Percentiles rank a stretch among this genome's conserved stretches.
These are phyloP conservation scores for Leptoclinus maculatus DNA, from an alignment of 2,797 vertebrate species.

Conservation along the genomic window DNA sequence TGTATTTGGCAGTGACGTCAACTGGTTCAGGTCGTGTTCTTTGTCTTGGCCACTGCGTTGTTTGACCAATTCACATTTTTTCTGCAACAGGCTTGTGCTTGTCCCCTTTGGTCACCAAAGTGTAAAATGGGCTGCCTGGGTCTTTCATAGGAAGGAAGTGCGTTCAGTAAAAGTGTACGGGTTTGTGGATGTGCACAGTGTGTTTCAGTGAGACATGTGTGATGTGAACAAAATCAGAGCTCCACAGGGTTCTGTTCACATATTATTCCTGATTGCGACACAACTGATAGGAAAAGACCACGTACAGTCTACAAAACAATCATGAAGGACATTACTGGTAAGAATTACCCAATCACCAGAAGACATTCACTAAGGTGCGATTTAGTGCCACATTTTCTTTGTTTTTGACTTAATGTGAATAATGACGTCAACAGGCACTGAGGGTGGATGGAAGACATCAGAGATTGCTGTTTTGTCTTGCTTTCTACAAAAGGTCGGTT, in stretches of 20 bases:
- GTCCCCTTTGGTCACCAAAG: too few species aligned
- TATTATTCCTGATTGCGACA: background rate
- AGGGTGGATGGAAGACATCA: too few species aligned
- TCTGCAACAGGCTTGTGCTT: background rate
- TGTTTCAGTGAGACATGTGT: background rate
- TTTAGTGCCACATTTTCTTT: background rate
- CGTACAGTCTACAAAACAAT: too few species aligned
- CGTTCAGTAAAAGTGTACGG: background rate
- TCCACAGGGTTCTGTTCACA: background rate
- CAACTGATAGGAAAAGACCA: background rate
- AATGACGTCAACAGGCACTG: too few species aligned
- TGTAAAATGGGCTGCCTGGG: background rate
- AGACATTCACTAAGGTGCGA: background rate
- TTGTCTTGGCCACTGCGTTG: background rate
- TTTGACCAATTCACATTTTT: background rate
- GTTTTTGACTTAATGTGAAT: too few species aligned
- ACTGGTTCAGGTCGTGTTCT: background rate
- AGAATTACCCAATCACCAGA: background rate
- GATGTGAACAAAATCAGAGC: background rate
- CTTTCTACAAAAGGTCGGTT: too few species aligned
- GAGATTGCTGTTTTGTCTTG: too few species aligned
- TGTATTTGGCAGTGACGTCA: background rate
- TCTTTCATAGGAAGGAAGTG: background rate
- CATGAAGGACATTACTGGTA: background rate
- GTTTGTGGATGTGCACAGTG: background rate